Evolutionary conservation across 2,797 vertebrate species (phyloP).

Genomic region (Eulemur albifrons): DNA sequence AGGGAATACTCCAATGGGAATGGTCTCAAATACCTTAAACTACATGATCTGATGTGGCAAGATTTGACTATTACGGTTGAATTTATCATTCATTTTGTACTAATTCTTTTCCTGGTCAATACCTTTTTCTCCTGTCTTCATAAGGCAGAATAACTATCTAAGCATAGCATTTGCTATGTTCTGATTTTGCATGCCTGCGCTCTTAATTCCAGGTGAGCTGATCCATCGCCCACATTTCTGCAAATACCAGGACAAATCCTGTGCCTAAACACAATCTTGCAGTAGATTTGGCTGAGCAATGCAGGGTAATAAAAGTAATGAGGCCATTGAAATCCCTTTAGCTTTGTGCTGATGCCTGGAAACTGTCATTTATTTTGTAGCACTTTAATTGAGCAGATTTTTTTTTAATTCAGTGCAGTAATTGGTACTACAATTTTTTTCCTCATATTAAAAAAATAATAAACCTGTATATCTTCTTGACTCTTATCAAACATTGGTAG

Average conservation of each 20-base stretch:
- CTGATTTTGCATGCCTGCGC: neutral
- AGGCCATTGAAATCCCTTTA: slow-evolving; percentile 63
- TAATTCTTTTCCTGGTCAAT: neutral
- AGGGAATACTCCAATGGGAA: neutral
- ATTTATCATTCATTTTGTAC: neutral
- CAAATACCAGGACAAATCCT: neutral
- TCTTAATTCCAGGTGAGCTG: slow-evolving; percentile 31
- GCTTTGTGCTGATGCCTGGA: slow-evolving; percentile 60
- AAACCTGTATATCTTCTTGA: neutral
- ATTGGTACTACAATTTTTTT: slow-evolving; percentile 14
- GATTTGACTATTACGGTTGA: neutral
- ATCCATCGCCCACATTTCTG: slow-evolving; percentile 35
- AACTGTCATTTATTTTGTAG: slow-evolving; percentile 54
- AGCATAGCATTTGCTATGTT: neutral
- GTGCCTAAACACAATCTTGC: neutral
- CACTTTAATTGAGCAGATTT: slow-evolving; percentile 44
- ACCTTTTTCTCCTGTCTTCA: neutral
- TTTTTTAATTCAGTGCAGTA: slow-evolving; percentile 34
- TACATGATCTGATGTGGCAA: neutral
- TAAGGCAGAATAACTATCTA: neutral
- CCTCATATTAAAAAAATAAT: slow-evolving; percentile 23
- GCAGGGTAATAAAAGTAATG: slow-evolving; percentile 59
- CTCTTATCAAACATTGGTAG: neutral
- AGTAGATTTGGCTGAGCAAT: slow-evolving; percentile 38
- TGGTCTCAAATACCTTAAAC: neutral